Evolutionary conservation across 2,888 invertebrate species (phyloP), one percentile per base, ranked within the genome.

Genomic region (Antitype chi): DNA sequence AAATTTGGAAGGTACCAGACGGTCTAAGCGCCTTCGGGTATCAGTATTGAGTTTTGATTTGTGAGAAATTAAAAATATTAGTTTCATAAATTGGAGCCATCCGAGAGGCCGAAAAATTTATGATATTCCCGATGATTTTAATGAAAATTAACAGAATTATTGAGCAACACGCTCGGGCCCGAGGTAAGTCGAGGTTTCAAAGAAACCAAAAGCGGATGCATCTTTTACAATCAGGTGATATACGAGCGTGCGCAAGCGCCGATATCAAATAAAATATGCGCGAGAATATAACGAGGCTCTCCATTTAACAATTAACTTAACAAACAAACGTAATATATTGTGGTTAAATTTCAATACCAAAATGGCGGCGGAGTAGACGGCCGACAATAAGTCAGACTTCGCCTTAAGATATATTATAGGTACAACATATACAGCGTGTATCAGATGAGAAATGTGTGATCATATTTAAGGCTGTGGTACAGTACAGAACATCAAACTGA

Each of bases 321-420:
- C 96, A 96, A 97, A 97, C 96, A 96, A 96, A 96, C 91, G 94
- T 96, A 96, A 96, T 96, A 96, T 96, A 96, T 96, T 95, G 94
- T 95, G 92, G 93, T 94, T 96, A 95, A 95, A 95, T 94, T 96
- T 96, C 95, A 95, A 96, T 96, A 95, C 94, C 84, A 94, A 94
- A 93, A 94, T 94, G 93, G 94, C 94, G 92, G 91, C 91, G 85
- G 86, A 84, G 85, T 76, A 79, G 91, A 92, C 90, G 90, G 87
- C 87, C 81, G 87, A 87, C 92, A 87, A 93, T 94, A 93, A 93
- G 89, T 94, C 92, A 93, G 86, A 87, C 88, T 89, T 70, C 85
- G 85, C 90, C 88, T 88, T 89, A 89, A 89, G 89, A 89, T 89
- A 91, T 90, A 89, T 82, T 66, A 70, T n/a, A n/a, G n/a, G n/a